Conservation (phyloP, 2,797 vertebrate species). For the Gouania willdenowi region DNA sequence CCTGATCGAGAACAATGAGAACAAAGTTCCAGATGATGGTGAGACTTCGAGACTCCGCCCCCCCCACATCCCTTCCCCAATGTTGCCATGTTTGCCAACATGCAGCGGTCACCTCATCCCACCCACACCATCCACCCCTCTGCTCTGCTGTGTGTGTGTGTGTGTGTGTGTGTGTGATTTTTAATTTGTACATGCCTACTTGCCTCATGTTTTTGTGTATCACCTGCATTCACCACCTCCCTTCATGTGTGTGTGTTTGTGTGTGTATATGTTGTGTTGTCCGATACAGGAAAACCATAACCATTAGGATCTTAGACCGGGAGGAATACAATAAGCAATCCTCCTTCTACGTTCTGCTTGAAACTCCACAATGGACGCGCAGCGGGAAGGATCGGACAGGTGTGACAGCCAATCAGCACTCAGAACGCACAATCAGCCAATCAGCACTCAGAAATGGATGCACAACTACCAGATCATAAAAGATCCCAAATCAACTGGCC, state of each 20-base stretch:
- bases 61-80: conserved; percentile 7
- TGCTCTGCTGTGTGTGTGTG: conserved; percentile 6
- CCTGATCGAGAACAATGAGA: conserved; percentile 94
- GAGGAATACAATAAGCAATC: conserved; percentile 99
- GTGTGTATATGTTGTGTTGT: conserved; percentile 80
- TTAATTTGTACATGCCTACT: no score
- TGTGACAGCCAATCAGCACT: conserved; percentile 79
- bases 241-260: conserved; percentile 80
- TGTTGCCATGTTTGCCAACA: conserved; percentile 28
- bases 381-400: conserved; percentile 87
- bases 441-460: conserved; percentile 43
- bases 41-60: no score
- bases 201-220: conserved; percentile 42
- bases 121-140: conserved; percentile 40
- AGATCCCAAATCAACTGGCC: conserved; percentile 39
- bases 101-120: conserved; percentile 54
- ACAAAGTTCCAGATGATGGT: conserved; percentile 93
- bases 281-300: conserved; percentile 95
- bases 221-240: conserved; percentile 66
- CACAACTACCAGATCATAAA: no score
- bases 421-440: conserved; percentile 50
- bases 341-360: conserved; percentile 95
- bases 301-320: conserved; percentile 95
- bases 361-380: conserved; percentile 91
- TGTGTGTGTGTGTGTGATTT: conserved; percentile 14